Conservation (phyloP, 2,888 invertebrate genomes). For the Eurois occulta region DNA sequence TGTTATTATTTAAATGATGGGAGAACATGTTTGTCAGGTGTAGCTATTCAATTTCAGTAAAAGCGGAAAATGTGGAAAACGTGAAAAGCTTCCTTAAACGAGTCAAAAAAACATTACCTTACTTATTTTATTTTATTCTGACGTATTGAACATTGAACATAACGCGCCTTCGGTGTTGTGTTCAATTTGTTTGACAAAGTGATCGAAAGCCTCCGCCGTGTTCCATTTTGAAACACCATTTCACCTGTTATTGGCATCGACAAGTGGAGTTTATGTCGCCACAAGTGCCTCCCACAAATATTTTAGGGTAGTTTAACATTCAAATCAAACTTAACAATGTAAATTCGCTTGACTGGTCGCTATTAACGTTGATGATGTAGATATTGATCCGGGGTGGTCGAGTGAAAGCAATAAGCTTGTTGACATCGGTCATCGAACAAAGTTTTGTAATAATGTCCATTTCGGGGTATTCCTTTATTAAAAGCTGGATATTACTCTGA, state of each 20-base stretch:
- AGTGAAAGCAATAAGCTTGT: constrained; percentile 52
- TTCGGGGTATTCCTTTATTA: constrained; percentile 23
- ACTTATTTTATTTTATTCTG: constrained; percentile 50
- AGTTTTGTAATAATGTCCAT: constrained; percentile 51
- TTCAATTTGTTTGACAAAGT: constrained; percentile 63
- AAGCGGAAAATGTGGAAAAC: constrained; percentile 36
- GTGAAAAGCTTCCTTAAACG: constrained; percentile 34
- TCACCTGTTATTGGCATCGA: constrained; percentile 54
- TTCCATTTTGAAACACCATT: constrained; percentile 52
- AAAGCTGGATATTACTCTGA: constrained; percentile 15
- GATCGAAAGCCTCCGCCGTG: constrained; percentile 47
- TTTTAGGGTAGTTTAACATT: constrained; percentile 27
- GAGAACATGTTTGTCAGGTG: constrained; percentile 11
- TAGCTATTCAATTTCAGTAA: constrained; percentile 32
- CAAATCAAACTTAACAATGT: constrained; percentile 28
- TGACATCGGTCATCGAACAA: constrained; percentile 39
- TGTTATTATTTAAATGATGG: constrained; percentile 9
- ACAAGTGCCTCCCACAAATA: constrained; percentile 38
- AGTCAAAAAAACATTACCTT: constrained; percentile 36
- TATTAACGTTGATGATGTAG: constrained; percentile 25
- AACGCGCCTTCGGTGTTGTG: constrained; percentile 48
- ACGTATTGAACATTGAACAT: constrained; percentile 43
- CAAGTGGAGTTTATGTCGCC: constrained; percentile 50
- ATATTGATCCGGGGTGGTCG: constrained; percentile 38
- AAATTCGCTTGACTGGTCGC: constrained; percentile 29